Base-by-base conservation (phyloP, 2,888 invertebrate genomes). In the Silvanus unidentatus region DNA sequence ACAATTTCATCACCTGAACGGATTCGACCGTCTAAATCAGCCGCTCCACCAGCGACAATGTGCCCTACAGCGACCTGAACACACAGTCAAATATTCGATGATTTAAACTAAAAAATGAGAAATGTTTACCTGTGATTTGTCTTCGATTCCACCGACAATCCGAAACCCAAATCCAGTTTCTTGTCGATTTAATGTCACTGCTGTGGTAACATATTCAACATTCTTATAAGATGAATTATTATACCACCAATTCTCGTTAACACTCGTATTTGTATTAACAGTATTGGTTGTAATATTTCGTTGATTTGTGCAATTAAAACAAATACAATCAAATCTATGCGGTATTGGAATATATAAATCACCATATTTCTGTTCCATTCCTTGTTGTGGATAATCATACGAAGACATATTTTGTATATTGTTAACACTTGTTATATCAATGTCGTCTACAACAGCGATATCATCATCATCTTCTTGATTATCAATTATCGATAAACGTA, bases 101-200 rank as follows among this genome's bases (percentile, higher is more conserved):
- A 34, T 12, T 9, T 2, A 22, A 27, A 43, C 2, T 29, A 27
- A 13, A 5, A 3, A 36, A 16, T 37, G 22, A 38, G 6, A 29
- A 29, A 47, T n/a, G n/a, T n/a, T n/a, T n/a, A 84, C 93, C 73
- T 95, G 88, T 52, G 94, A 93, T 45, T 94, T 92, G 75, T 98
- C 97, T 73, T 98, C 98, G 1, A 93, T 93, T 32, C 99, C 99
- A 14, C 98, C 98, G 27, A 98, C 91, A 65, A 99, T 95, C 50
- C 98, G 81, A 75, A 99, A 99, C 6, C 98, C 99, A 75, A 99
- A 99, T 1, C 98, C 98, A 44, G 86, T 86, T 29, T 91, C 88
- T 59, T 93, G 91, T n/a, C 94, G 79, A 39, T 88, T 86, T 41
- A 98, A 73, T 0, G 89, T 86, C 6, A 97, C 73, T 27, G 68